Percentiles rank a stretch among this genome's conserved stretches.
Conservation (phyloP, 2,797 vertebrate species). For the Tadarida brasiliensis region DNA sequence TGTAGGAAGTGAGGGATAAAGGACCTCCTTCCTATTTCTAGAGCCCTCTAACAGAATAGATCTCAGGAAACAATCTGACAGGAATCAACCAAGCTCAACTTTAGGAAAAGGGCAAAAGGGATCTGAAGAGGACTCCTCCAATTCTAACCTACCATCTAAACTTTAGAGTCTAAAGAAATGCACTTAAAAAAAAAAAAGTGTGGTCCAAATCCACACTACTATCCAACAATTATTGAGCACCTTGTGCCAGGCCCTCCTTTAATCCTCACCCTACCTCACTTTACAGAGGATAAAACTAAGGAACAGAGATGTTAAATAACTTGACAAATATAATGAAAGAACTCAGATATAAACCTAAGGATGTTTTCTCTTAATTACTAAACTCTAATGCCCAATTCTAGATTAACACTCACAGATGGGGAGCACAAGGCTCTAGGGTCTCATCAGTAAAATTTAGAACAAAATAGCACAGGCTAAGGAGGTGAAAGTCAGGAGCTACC, state of each 20-base stretch:
- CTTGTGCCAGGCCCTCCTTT: background rate
- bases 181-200: background rate
- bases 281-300: conserved; percentile 22
- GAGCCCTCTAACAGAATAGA: background rate
- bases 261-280: background rate
- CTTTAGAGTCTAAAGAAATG: too few species aligned
- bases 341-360: background rate
- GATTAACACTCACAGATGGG: background rate
- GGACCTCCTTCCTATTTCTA: conserved; percentile 9
- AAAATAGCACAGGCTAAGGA: background rate
- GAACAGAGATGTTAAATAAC: background rate
- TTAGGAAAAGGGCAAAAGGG: conserved; percentile 15
- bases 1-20: background rate
- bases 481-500: background rate
- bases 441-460: background rate
- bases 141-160: background rate
- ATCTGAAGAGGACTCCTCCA: background rate
- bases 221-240: background rate
- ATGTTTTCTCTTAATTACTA: background rate
- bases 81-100: background rate
- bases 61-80: conserved; percentile 27
- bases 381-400: background rate
- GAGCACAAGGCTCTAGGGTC: background rate
- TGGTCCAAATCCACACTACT: background rate
- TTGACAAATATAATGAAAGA: background rate